Evolutionary conservation across 2,797 vertebrate genomes (phyloP).

Genomic region (Tolypeutes matacus): DNA sequence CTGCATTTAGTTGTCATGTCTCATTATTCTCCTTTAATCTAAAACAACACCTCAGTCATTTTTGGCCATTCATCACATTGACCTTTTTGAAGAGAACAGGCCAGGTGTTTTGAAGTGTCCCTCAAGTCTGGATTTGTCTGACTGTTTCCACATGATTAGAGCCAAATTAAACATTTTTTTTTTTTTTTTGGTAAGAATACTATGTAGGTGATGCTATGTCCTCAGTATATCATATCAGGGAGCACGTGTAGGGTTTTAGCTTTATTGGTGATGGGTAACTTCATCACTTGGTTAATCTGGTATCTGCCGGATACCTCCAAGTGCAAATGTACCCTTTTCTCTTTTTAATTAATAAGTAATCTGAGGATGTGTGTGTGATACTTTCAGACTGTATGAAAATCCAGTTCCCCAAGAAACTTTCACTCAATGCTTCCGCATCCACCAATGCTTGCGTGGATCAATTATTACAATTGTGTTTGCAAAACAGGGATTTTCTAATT

Average conservation of each 20-base stretch:
- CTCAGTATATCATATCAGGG: neutral
- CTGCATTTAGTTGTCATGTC: neutral
- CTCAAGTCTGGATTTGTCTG: neutral
- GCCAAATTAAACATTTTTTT: neutral
- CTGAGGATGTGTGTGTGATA: neutral
- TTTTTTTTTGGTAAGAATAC: neutral
- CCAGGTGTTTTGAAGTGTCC: neutral
- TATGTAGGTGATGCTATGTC: neutral
- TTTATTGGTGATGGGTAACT: neutral
- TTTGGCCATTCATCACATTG: neutral
- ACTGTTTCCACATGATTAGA: neutral
- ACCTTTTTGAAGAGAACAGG: constrained; percentile 1
- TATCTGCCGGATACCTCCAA: neutral
- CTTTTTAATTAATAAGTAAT: constrained; percentile 32
- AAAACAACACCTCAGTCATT: neutral
- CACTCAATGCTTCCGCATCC: neutral
- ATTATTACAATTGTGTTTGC: neutral
- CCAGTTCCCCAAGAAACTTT: neutral
- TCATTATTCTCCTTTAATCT: neutral
- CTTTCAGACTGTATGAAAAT: neutral
- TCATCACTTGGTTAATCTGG: constrained; percentile 6
- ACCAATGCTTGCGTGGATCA: neutral
- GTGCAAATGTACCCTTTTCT: neutral
- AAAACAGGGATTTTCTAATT: constrained; percentile 45
- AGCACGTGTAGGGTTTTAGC: neutral